Conservation (phyloP, 2,888 invertebrate genomes). For the Drosophila testacea region DNA sequence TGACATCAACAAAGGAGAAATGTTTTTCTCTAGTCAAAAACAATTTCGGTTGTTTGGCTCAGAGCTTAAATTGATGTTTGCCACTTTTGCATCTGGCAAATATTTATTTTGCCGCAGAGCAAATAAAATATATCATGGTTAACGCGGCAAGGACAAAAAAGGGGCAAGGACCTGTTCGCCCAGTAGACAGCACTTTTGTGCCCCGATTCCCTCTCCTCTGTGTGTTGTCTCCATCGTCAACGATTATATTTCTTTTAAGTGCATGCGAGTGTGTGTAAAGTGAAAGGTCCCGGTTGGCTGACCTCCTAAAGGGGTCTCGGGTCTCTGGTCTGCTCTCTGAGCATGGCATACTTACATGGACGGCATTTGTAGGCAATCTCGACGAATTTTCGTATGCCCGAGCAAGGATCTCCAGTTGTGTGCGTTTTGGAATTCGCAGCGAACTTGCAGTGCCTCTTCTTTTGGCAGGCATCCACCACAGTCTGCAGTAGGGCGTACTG, state of each 20-base stretch:
- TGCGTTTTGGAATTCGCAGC: slow-evolving; percentile 95
- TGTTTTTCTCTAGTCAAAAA: slow-evolving; percentile 46
- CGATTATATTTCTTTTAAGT: slow-evolving; percentile 53
- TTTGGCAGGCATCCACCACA: slow-evolving; percentile 96
- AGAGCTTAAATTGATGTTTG: slow-evolving; percentile 70
- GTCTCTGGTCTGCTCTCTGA: background rate
- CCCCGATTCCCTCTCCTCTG: background rate
- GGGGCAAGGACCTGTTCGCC: slow-evolving; percentile 17
- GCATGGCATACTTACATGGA: slow-evolving; percentile 92
- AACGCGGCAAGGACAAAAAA: slow-evolving; percentile 49
- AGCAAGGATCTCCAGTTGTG: slow-evolving; percentile 93
- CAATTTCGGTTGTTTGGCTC: slow-evolving; percentile 57
- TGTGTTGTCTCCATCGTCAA: slow-evolving; percentile 9
- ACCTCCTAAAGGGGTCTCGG: slow-evolving; percentile 34
- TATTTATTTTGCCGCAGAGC: slow-evolving; percentile 64
- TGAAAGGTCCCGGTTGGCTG: slow-evolving; percentile 39
- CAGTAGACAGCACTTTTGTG: slow-evolving; percentile 1
- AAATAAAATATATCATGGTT: slow-evolving; percentile 65
- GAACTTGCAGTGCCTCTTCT: slow-evolving; percentile 96
- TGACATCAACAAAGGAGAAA: slow-evolving; percentile 33
- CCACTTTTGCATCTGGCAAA: slow-evolving; percentile 67
- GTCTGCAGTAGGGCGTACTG: slow-evolving; percentile 97
- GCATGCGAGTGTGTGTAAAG: slow-evolving; percentile 32
- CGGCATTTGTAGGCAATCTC: slow-evolving; percentile 98
- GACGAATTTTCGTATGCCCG: slow-evolving; percentile 95